Evolutionary conservation across 1,140 invertebrate genomes (phyloP), one percentile per base, ranked within the genome.

Genomic region (Pseudomyrmex pallidus): DNA sequence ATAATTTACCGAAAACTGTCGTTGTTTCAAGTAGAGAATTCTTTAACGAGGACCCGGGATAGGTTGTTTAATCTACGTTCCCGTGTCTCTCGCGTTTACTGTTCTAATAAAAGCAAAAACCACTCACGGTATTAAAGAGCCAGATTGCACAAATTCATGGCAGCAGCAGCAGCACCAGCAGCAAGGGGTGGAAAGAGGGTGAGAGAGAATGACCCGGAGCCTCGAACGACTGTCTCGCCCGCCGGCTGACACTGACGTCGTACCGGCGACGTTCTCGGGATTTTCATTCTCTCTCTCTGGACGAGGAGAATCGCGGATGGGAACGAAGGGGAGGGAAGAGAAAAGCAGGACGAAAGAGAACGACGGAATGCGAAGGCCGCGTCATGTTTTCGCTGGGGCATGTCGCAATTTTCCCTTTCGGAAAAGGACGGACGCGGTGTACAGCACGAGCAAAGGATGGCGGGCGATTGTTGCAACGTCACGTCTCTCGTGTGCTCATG

Each of bases 341-440:
- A 17, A 54, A 80, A 59, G n/a, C 66, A 9, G 54, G 10, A 59
- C 35, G 66, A 70, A 15, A 7, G 76, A 78, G 76, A 70, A 72
- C 52, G 54, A 48, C 66, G 76, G 76, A 80, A 80, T 80, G 76
- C 76, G 76, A 80, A 80, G 50, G 86, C 72, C 80, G 73, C 85
- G 86, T 87, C 86, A 87, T 83, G 86, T 87, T 68, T 73, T 74
- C 74, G 67, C 82, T 52, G 54, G 85, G 85, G 86, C 82, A 87
- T 83, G 86, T 87, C 86, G 86, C 86, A 87, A 87, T 87, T 87
- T 87, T 87, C 86, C 86, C 86, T 83, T 87, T 87, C 86, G 86
- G 76, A 63, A 87, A 87, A 87, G 85, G 85, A 87, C 85, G 72
- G 57, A 52, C 35, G 5, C 35, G 44, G 59, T 20, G 61, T 52